Conservation (phyloP, 2,113 vertebrate species). For the Psilopsiagon aymara region DNA sequence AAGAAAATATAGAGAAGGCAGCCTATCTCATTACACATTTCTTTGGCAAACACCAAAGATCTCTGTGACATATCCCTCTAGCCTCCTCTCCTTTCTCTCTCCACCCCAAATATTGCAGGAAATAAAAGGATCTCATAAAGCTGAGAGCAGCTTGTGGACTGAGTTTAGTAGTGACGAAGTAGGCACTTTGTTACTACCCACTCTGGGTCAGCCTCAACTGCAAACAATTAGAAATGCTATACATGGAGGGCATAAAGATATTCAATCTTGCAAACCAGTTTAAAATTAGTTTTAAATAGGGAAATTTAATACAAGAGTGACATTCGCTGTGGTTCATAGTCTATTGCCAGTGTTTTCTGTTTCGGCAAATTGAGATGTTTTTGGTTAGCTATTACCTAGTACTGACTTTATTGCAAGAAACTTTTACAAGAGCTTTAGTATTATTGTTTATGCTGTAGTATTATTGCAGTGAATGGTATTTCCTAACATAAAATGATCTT, state of each 20-base stretch:
- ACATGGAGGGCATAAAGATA: constrained; percentile 8
- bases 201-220: not conserved
- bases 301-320: not conserved
- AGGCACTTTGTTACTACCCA: not conserved
- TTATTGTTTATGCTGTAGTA: not conserved
- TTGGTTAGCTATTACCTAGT: not conserved
- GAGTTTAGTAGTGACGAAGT: not conserved
- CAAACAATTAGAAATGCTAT: not conserved
- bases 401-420: not conserved
- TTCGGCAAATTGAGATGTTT: not conserved
- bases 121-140: not conserved
- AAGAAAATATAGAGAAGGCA: not conserved
- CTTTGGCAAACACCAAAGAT: not conserved
- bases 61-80: not conserved
- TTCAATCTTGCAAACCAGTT: not conserved
- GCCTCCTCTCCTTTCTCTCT: not conserved
- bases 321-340: not conserved
- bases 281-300: not conserved
- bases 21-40: not conserved
- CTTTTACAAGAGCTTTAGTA: not conserved
- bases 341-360: not conserved
- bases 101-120: not conserved
- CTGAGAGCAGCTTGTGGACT: not conserved
- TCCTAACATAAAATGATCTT: not conserved
- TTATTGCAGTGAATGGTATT: not conserved